These are phyloP conservation scores for Drosophila robusta DNA, from an alignment of 2,888 invertebrate genomes.

Conservation along the genomic window DNA sequence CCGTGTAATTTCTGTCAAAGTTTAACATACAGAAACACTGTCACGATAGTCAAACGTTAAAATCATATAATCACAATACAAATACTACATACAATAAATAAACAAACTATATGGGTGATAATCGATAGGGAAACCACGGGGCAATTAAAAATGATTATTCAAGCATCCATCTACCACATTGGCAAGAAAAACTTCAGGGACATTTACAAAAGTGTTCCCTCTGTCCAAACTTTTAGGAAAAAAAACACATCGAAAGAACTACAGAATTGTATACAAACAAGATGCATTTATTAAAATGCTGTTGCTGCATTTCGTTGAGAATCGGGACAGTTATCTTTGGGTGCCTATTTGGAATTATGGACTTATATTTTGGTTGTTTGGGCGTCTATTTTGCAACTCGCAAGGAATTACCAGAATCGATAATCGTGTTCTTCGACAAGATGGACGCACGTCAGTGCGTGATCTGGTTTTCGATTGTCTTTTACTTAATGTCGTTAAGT, in stretches of 20 bases:
- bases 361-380: constrained; percentile 16
- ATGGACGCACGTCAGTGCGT: constrained; percentile 27
- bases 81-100: too few species aligned
- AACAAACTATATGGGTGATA: too few species aligned
- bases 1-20: too few species aligned
- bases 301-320: constrained; percentile 32
- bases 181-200: too few species aligned
- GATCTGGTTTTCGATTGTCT: neutral
- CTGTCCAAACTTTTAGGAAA: neutral
- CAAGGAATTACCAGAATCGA: neutral
- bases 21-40: too few species aligned
- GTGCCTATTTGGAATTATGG: neutral
- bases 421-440: constrained; percentile 26
- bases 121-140: too few species aligned
- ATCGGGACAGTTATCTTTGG: constrained; percentile 29
- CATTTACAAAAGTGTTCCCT: too few species aligned
- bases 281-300: constrained; percentile 35
- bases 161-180: too few species aligned
- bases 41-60: too few species aligned
- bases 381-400: constrained; percentile 1
- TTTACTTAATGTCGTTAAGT: constrained; percentile 16
- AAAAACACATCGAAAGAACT: neutral
- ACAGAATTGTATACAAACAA: neutral
- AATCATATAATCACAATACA: too few species aligned
- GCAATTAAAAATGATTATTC: too few species aligned